Evolutionary conservation across 1,140 invertebrate genomes (phyloP).

Genomic region (Mizuhopecten yessoensis): DNA sequence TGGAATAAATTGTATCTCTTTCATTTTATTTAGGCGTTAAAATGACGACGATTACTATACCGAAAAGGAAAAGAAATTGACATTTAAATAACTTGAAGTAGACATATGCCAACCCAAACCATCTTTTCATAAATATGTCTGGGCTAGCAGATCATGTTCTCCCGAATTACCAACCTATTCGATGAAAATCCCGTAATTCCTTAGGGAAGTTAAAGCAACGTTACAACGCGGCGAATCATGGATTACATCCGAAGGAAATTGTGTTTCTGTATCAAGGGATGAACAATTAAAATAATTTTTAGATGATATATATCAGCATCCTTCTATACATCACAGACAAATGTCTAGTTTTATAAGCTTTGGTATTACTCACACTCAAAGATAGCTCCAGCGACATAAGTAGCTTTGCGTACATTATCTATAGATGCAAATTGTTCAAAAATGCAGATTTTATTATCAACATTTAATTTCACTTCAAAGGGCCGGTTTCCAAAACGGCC

Average conservation of each 20-base stretch:
- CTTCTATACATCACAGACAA: background rate
- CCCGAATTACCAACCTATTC: background rate
- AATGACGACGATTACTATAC: too few relatives aligned
- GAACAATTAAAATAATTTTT: background rate
- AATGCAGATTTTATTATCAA: too few relatives aligned
- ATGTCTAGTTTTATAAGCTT: too few relatives aligned
- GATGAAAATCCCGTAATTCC: background rate
- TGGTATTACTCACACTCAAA: too few relatives aligned
- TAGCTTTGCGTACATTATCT: too few relatives aligned
- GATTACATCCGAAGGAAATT: background rate
- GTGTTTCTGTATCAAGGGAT: slow-evolving; percentile 18
- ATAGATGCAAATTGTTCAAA: too few relatives aligned
- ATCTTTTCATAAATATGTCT: background rate
- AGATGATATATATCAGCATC: background rate
- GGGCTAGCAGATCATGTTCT: background rate
- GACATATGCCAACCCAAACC: background rate
- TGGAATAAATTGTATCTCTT: too few relatives aligned
- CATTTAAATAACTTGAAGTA: background rate
- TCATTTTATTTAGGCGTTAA: too few relatives aligned
- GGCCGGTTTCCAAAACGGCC: too few relatives aligned
- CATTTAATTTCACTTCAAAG: too few relatives aligned
- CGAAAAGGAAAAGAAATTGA: background rate
- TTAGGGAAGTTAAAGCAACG: background rate
- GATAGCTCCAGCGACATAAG: too few relatives aligned
- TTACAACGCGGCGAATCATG: background rate